Evolutionary conservation across 2,797 vertebrate genomes (phyloP).

Genomic region (Sardinella longiceps): DNA sequence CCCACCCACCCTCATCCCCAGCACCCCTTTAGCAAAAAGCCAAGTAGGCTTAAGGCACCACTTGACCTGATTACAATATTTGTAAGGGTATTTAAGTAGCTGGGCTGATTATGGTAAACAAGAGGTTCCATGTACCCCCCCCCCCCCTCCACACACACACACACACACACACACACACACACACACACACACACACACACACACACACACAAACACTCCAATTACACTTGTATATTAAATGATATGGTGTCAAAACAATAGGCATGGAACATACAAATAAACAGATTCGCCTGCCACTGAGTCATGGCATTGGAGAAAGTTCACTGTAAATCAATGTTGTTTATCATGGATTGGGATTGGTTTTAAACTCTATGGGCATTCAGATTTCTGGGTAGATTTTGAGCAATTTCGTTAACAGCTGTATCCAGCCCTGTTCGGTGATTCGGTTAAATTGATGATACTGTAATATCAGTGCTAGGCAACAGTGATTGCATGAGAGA

Average conservation of each 20-base stretch:
- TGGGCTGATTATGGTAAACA: background rate
- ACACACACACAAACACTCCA: no score
- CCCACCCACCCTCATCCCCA: background rate
- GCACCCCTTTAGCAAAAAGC: background rate
- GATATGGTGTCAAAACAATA: background rate
- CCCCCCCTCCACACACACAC: background rate
- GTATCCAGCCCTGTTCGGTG: no score
- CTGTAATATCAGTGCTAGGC: background rate
- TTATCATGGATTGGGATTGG: background rate
- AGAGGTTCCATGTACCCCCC: background rate
- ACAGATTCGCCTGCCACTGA: background rate
- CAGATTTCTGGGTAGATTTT: background rate
- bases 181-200: no score
- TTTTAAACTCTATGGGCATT: background rate
- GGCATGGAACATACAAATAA: background rate
- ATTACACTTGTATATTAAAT: no score
- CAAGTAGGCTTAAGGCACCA: slow-evolving; percentile 11
- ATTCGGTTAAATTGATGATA: no score
- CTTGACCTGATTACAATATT: slow-evolving; percentile 28
- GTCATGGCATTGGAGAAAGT: background rate
- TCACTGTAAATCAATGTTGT: background rate
- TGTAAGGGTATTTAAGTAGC: background rate
- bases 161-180: no score
- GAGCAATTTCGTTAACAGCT: background rate
- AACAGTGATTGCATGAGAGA: no score